These are phyloP conservation scores for Gallinago stenura DNA, from an alignment of 2,797 vertebrate genomes.

Conservation along the genomic window DNA sequence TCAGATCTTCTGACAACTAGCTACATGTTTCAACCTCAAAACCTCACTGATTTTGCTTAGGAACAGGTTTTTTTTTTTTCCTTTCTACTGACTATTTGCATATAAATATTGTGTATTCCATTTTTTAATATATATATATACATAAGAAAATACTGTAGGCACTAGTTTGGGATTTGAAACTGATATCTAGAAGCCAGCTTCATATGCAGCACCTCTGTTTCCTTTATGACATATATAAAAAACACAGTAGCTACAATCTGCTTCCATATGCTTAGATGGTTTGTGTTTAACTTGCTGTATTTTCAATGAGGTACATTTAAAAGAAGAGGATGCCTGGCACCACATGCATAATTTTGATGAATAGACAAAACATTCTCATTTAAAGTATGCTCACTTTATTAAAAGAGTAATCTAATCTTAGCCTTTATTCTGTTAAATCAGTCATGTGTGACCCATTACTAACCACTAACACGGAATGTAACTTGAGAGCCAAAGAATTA, in stretches of 20 bases:
- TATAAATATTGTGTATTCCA: background rate
- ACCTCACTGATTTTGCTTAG: background rate
- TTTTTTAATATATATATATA: background rate
- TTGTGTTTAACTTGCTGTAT: constrained; percentile 57
- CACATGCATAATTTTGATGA: constrained; percentile 63
- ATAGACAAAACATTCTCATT: constrained; percentile 26
- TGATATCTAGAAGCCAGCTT: background rate
- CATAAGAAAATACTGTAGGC: background rate
- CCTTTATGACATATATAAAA: background rate
- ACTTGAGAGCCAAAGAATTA: constrained; percentile 67
- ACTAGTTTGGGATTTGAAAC: background rate
- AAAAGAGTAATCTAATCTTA: constrained; percentile 73
- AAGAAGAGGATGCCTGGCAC: constrained; percentile 15
- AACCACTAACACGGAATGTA: constrained; percentile 68
- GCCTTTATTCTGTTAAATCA: constrained; percentile 67
- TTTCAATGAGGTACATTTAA: constrained; percentile 64
- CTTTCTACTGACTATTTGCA: background rate
- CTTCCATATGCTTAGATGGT: constrained; percentile 9
- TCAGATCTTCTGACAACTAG: background rate
- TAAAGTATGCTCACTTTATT: constrained; percentile 64
- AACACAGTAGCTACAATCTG: background rate
- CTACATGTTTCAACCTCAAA: background rate
- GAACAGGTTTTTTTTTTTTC: background rate
- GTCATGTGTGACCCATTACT: constrained; percentile 72
- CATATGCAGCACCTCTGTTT: background rate